Evolutionary conservation across 2,888 invertebrate species (phyloP).

Genomic region (Zele albiditarsus): DNA sequence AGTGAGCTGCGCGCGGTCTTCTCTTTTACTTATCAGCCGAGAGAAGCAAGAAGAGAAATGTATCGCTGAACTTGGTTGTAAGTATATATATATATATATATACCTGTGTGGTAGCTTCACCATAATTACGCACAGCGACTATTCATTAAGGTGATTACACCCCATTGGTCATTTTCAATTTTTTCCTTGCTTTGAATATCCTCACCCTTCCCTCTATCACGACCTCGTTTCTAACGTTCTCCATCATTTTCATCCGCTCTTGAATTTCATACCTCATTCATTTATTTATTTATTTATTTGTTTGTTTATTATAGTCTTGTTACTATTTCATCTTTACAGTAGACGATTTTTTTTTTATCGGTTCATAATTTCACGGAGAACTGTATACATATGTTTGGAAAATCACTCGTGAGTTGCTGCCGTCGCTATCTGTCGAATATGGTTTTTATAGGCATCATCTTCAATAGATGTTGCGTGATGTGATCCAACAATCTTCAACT

Average conservation of each 20-base stretch:
- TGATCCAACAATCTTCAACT: slow-evolving; percentile 16
- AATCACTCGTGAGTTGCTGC: not conserved
- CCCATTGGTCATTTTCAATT: slow-evolving; percentile 54
- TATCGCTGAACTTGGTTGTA: slow-evolving; percentile 11
- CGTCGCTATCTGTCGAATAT: not conserved
- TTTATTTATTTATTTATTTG: slow-evolving; percentile 1
- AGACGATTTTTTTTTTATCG: not conserved
- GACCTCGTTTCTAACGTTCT: slow-evolving; percentile 29
- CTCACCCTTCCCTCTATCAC: slow-evolving; percentile 8
- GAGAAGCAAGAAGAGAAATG: slow-evolving; percentile 8
- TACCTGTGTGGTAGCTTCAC: slow-evolving; percentile 54
- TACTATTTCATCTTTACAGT: slow-evolving; percentile 5
- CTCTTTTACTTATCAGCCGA: not conserved
- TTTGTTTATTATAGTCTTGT: not conserved
- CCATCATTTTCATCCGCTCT: not conserved
- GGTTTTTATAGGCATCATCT: not conserved
- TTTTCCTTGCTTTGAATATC: not conserved
- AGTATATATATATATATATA: not conserved
- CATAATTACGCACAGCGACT: slow-evolving; percentile 68
- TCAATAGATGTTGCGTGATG: slow-evolving; percentile 34
- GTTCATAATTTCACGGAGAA: not conserved
- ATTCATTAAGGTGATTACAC: slow-evolving; percentile 72
- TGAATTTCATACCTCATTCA: not conserved
- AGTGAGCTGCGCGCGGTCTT: not conserved
- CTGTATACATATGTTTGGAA: not conserved